phyloP scores from a whole-genome alignment of 2,113 vertebrate genomes.

The Dinomys branickii region DNA sequence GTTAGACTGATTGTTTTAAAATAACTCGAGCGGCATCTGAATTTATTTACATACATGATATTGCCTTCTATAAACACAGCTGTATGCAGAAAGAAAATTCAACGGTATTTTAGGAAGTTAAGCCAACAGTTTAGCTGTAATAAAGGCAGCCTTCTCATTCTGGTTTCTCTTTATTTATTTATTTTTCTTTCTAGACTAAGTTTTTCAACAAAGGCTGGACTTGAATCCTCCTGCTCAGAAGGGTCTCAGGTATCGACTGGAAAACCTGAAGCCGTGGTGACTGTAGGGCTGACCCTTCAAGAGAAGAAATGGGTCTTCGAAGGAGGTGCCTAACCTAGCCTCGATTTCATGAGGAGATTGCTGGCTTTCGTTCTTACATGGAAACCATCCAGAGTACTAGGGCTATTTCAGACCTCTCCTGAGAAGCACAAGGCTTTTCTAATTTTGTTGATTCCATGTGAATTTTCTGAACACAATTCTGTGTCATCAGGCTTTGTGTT shows the following conservation, averaged over 20 bases:
- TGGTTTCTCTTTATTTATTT: conserved; percentile 45
- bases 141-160: conserved; percentile 78
- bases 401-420: not conserved
- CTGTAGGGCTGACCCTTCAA: fast-evolving
- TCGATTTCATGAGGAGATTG: fast-evolving
- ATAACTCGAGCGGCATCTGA: conserved; percentile 90
- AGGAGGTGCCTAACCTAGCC: not conserved
- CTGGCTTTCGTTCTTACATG: not conserved
- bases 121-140: conserved; percentile 86
- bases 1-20: conserved; percentile 91
- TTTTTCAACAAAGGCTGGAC: conserved; percentile 30
- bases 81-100: conserved; percentile 88
- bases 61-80: conserved; percentile 91
- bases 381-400: fast-evolving
- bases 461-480: not conserved
- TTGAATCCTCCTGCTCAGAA: not conserved
- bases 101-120: conserved; percentile 89
- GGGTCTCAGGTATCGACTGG: not conserved
- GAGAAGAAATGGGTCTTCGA: not conserved
- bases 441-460: not conserved
- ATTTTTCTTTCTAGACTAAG: conserved; percentile 64
- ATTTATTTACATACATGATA: conserved; percentile 93
- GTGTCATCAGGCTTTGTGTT: not conserved
- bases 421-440: not conserved
- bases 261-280: not conserved